Evolutionary conservation across 2,888 invertebrate genomes (phyloP).

Genomic region (Drosophila quinaria): DNA sequence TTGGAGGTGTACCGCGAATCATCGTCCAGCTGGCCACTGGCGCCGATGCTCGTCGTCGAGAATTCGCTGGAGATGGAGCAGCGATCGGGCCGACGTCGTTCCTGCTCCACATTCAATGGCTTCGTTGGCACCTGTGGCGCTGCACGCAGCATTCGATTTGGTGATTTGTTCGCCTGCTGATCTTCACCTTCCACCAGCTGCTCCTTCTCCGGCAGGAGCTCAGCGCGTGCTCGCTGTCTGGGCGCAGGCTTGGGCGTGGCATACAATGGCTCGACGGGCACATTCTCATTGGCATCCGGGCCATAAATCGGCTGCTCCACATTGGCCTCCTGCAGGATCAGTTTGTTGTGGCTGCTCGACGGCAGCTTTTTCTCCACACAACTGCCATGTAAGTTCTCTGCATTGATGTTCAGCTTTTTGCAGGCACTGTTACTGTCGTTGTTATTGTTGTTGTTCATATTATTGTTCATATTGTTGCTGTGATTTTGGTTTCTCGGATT

Average conservation of each 20-base stretch:
- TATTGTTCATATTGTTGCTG: slow-evolving; percentile 50
- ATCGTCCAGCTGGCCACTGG: slow-evolving; percentile 46
- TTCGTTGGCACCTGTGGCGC: slow-evolving; percentile 64
- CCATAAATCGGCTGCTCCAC: slow-evolving; percentile 75
- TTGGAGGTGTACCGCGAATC: slow-evolving; percentile 75
- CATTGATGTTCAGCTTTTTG: slow-evolving; percentile 82
- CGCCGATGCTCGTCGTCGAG: slow-evolving; percentile 72
- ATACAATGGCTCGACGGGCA: slow-evolving; percentile 61
- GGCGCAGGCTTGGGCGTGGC: slow-evolving; percentile 84
- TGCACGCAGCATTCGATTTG: slow-evolving; percentile 15
- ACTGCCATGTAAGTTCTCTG: slow-evolving; percentile 80
- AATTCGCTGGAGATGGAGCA: slow-evolving; percentile 81
- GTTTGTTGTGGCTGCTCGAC: slow-evolving; percentile 70
- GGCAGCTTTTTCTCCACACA: slow-evolving; percentile 75
- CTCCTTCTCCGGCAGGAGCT: slow-evolving; percentile 22
- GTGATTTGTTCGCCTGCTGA: no score
- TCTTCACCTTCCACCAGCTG: neutral
- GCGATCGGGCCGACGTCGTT: slow-evolving; percentile 59
- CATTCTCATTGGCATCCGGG: slow-evolving; percentile 83
- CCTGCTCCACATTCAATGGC: slow-evolving; percentile 69
- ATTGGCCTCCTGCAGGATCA: slow-evolving; percentile 54
- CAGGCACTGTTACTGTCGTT: slow-evolving; percentile 39
- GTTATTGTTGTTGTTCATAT: slow-evolving; percentile 38
- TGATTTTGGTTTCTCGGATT: slow-evolving; percentile 25
- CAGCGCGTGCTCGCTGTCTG: slow-evolving; percentile 66